Percentiles rank a stretch among this genome's conserved stretches.
Evolutionary conservation across 2,797 vertebrate species (phyloP).

Genomic region (Calcarius lapponicus): DNA sequence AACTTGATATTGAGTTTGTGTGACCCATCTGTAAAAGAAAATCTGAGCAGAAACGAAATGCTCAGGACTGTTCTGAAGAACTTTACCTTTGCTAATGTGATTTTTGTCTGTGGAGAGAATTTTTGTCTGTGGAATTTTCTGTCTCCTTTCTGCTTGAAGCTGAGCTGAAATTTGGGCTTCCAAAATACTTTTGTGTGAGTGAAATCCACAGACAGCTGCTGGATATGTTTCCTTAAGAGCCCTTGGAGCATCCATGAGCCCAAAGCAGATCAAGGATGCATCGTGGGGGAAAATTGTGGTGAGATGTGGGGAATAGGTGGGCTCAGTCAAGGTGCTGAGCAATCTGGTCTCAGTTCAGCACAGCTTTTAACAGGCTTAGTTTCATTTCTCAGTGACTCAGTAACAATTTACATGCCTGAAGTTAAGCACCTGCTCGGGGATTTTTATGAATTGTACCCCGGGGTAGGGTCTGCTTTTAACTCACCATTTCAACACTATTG

Average conservation of each 20-base stretch:
- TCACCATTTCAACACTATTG: neutral
- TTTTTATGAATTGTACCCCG: neutral
- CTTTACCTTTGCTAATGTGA: neutral
- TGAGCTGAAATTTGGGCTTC: neutral
- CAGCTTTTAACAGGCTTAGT: accelerated
- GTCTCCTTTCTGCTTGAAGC: neutral
- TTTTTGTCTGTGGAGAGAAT: neutral
- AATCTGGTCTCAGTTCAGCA: neutral
- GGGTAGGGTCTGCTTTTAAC: neutral
- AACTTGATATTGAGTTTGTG: neutral
- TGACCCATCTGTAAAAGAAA: neutral
- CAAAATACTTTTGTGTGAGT: neutral
- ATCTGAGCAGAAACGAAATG: neutral
- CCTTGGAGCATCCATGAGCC: accelerated
- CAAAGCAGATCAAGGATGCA: neutral
- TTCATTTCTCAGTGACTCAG: neutral
- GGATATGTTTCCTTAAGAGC: neutral
- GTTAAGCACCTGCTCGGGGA: neutral
- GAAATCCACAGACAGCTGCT: neutral
- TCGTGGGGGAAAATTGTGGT: accelerated
- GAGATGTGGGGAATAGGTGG: neutral
- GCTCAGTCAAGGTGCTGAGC: neutral
- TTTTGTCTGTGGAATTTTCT: neutral
- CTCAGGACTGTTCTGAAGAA: neutral
- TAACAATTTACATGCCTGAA: neutral